Evolutionary conservation across 2,888 invertebrate genomes (phyloP), one percentile per base, ranked within the genome.

Genomic region (Cylloceria caligata): DNA sequence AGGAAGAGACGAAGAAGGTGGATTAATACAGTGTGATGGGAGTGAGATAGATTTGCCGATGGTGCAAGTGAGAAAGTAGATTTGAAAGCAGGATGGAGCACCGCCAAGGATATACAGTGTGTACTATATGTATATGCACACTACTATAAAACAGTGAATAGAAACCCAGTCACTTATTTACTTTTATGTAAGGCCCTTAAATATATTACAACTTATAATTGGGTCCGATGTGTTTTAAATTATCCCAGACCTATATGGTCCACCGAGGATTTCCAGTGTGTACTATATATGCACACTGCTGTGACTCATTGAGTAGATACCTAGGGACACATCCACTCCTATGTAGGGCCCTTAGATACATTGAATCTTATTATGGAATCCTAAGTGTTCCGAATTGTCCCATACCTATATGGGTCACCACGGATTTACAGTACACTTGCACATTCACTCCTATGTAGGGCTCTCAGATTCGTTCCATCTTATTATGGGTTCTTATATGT

Each of bases 11-110:
- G 75, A 60, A 76, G 80, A 76, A 67, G 60, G 52, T 49, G 76
- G 77, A 67, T 68, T 36, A 42, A 73, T 77, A 65, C 64, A 79
- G 83, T 80, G 84, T 85, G 76, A 83, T 72, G 86, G 83, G 85
- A 82, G 84, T 84, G 86, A 83, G 88, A 88, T 85, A 85, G 84
- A 69, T 81, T n/a, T 60, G 62, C 55, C 13, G 47, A 39, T 62
- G 19, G 42, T 49, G 36, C 52, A 47, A 49, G 62, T 5, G 80
- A 47, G 62, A 45, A 42, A 49, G 64, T 30, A 49, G 62, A 49
- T 45, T 64, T 7, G 19, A 39, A 45, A 65, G 67, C 2, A 19
- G 16, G 71, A 77, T 62, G 65, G 76, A 60, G 68, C 76, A 74
- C 72, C 64, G 78, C 52, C 57, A 78, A 76, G 79, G 27, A 65